A percentile compares a stretch with the other conserved stretches of the same genome.
These are phyloP conservation scores for Rissa tridactyla DNA, from an alignment of 2,113 vertebrate species.

Conservation along the genomic window DNA sequence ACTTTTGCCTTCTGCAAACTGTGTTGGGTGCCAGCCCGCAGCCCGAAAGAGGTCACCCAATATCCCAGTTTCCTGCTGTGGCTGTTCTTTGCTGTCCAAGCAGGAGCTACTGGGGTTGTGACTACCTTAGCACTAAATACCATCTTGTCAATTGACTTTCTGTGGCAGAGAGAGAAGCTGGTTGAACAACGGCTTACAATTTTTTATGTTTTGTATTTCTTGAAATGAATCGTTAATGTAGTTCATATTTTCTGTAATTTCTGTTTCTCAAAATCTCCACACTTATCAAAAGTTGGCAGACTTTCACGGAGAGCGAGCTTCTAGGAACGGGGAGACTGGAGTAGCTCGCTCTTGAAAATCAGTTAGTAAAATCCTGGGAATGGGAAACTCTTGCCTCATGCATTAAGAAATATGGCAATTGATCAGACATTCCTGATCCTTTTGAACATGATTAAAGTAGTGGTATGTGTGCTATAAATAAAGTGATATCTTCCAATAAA, in stretches of 20 bases:
- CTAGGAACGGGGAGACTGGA: not conserved
- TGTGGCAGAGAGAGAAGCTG: not conserved
- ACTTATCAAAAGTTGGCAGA: not conserved
- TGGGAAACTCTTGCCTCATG: not conserved
- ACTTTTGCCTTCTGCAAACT: not conserved
- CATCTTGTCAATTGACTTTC: not conserved
- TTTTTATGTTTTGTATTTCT: not conserved
- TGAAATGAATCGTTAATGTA: not conserved
- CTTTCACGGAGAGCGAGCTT: not conserved
- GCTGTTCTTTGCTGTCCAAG: not conserved
- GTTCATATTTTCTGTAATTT: not conserved
- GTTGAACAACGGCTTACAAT: not conserved
- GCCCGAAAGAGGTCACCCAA: not conserved
- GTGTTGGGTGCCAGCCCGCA: not conserved
- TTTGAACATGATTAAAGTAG: not conserved
- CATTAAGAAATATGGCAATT: not conserved
- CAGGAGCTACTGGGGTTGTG: not conserved
- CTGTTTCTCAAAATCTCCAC: not conserved
- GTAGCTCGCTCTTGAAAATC: not conserved
- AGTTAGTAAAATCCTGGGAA: not conserved
- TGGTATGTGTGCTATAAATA: not conserved
- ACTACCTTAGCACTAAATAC: not conserved
- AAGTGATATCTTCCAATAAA: not conserved
- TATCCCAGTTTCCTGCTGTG: not conserved
- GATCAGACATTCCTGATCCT: not conserved